Base-by-base conservation (phyloP, 2,113 vertebrate genomes). In the Vidua macroura region DNA sequence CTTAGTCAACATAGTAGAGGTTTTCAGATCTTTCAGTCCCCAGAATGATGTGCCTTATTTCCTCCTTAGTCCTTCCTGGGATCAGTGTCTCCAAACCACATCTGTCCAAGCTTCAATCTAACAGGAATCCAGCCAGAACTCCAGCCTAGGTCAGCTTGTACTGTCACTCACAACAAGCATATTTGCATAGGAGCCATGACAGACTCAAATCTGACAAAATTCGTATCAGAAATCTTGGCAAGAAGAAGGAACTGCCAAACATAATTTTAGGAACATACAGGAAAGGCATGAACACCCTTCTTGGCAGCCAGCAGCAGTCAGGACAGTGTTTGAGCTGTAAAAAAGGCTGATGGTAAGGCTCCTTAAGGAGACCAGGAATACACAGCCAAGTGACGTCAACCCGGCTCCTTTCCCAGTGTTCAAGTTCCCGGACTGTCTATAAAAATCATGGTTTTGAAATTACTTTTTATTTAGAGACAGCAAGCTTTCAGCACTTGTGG, bases 351-450 rank as follows among this genome's bases (percentile, higher is more conserved):
- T 2, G 55, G 46, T 58, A 39, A 37, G 35, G n/a, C 27, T 56
- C 23, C 24, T 62, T 4, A 4, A 22, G 31, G 28, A 60, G 33
- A 64, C 5, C 37, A 46, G 31, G 22, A 64, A 52, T 3, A 30
- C 5, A 25, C 0, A 56, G 52, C 11, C 24, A 23, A 21, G 31
- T 0, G 0, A 48, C 4, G 31, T 22, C 33, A 25, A 6, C 5
- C 1, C 39, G 15, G 13, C 5, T 2, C 1, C 5, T 24, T 69
- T 49, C 37, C 19, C 48, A 15, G 15, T 7, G 22, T 6, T 24
- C 39, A 20, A 58, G 3, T 9, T 56, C 46, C 58, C 4, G n/a
- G 24, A 2, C 5, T 0, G 1, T 1, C 46, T 19, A 35, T 15
- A 39, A 48, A 59, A 52, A 20, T 0, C 9, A 8, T 1, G 2